A percentile compares a stretch with the other conserved stretches of the same genome.
Conservation (phyloP, 2,797 vertebrate species). For the Paratrypauchen microcephalus region DNA sequence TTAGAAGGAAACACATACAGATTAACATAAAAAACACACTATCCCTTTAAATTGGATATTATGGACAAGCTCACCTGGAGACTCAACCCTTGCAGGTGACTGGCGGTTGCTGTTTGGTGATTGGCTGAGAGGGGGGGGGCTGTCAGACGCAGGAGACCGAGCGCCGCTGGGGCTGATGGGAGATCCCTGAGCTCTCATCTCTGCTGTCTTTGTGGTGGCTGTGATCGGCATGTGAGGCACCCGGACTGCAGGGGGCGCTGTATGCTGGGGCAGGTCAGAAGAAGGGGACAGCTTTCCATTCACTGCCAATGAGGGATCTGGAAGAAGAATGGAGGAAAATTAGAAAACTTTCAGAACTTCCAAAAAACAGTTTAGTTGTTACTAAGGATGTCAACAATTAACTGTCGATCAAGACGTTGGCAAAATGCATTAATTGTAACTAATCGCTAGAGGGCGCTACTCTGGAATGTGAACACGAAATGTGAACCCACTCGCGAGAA, state of each 20-base stretch:
- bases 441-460: too few relatives aligned
- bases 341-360: not conserved
- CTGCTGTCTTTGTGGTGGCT: conserved; percentile 77
- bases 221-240: conserved; percentile 89
- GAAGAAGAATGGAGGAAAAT: conserved; percentile 17
- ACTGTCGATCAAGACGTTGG: too few relatives aligned
- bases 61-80: too few relatives aligned
- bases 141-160: conserved; percentile 54
- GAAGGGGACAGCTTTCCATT: conserved; percentile 65
- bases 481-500: too few relatives aligned
- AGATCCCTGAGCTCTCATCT: conserved; percentile 62
- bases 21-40: too few relatives aligned
- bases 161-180: conserved; percentile 75
- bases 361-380: not conserved
- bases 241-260: conserved; percentile 64
- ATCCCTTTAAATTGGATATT: too few relatives aligned
- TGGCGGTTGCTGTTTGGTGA: conserved; percentile 55
- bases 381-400: too few relatives aligned
- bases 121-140: conserved; percentile 48
- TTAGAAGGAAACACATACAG: too few relatives aligned
- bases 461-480: too few relatives aligned
- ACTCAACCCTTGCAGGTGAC: conserved; percentile 64
- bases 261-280: conserved; percentile 62
- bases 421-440: too few relatives aligned
- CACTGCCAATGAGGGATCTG: conserved; percentile 72